These are phyloP conservation scores for Leucania comma DNA, from an alignment of 2,888 invertebrate species.

Conservation along the genomic window DNA sequence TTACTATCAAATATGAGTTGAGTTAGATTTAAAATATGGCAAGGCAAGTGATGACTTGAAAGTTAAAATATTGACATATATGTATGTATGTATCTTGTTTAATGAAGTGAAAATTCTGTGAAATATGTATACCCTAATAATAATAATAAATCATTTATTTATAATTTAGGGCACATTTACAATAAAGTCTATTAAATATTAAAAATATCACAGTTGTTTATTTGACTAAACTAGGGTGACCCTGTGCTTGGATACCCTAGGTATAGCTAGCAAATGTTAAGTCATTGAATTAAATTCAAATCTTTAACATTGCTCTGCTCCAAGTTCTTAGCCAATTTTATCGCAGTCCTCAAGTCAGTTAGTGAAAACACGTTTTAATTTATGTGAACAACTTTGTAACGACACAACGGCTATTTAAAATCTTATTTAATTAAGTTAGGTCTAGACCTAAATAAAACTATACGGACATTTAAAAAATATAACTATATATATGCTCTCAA, in stretches of 20 bases:
- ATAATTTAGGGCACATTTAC: too few species aligned
- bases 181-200: too few species aligned
- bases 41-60: slow-evolving; percentile 9
- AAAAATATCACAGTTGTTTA: too few species aligned
- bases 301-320: slow-evolving; percentile 7
- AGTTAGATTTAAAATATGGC: slow-evolving; percentile 4
- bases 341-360: neutral
- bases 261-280: neutral
- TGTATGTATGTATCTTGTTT: neutral
- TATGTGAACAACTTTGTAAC: slow-evolving; percentile 25
- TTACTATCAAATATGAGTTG: neutral
- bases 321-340: slow-evolving; percentile 18
- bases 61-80: neutral
- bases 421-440: slow-evolving; percentile 39
- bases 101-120: neutral
- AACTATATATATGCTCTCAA: too few species aligned
- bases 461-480: too few species aligned
- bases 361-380: slow-evolving; percentile 32
- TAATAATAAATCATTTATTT: too few species aligned
- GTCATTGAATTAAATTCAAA: slow-evolving; percentile 13
- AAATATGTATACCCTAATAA: too few species aligned
- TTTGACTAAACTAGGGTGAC: too few species aligned
- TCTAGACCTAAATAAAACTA: slow-evolving; percentile 3
- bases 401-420: slow-evolving; percentile 5
- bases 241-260: too few species aligned